Base-by-base conservation (phyloP, 2,113 vertebrate species). In the Sinocyclocheilus grahami region DNA sequence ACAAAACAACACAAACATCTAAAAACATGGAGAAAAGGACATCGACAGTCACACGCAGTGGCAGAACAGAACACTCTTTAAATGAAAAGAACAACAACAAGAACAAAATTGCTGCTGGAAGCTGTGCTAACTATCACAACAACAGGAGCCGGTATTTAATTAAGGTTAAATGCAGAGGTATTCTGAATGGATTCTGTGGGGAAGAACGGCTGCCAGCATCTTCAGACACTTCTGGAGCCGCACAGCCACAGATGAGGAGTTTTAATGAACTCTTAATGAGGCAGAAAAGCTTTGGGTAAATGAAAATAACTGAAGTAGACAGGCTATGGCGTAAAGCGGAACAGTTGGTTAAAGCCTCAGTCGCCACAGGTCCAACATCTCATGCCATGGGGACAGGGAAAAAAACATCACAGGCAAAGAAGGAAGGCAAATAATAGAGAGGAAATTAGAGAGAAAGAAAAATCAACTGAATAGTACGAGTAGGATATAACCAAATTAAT, bases 1-100 rank as follows among this genome's bases (percentile, higher is more conserved):
- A 53, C 4, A 46, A 37, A n/a, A 42, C 30, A 60, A 71, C 18
- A 30, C 22, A 80, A 39, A 48, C n/a, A 42, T 46, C 39, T 18
- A 37, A 58, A 55, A n/a, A 79, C 75, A 42, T 6, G 14, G 22
- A 58, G 42, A n/a, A 55, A 82, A 22, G 65, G 24, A 12, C n/a
- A 48, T 27, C 4, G 24, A 72, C 2, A 33, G 80, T 33, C 37
- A 53, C 37, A 53, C 0, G 6, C 55, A 9, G 13, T 42, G 65
- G 22, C 42, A 39, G 20, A 71, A 58, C 18, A 85, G 63, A 72
- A 86, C 9, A 75, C 77, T 24, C 76, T 53, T 51, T 1, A 58
- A n/a, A 60, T 55, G 62, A 67, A 85, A 78, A 55, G 65, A 85
- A 55, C 62, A 80, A 86, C 22, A 84, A 74, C 72, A 76, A 71